phyloP scores from a whole-genome alignment of 2,888 invertebrate genomes.

The Coelinius sp. region DNA sequence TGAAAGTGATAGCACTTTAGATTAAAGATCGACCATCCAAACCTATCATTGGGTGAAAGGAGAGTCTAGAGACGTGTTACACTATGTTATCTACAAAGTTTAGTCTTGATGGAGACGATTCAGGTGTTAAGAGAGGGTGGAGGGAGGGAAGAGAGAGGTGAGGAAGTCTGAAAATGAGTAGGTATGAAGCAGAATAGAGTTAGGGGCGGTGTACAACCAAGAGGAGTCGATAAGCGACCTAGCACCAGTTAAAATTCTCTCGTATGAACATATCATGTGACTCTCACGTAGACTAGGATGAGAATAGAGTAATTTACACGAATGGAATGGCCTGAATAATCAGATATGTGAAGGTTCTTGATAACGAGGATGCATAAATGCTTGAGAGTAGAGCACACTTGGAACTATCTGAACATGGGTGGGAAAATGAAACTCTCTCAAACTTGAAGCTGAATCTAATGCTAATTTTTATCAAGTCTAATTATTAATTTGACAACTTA shows the following conservation, averaged over 20 bases:
- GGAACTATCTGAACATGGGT: neutral
- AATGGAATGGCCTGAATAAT: slow-evolving; percentile 58
- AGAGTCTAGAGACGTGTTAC: neutral
- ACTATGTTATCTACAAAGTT: neutral
- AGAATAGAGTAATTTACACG: slow-evolving; percentile 53
- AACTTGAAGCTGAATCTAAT: no score
- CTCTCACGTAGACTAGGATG: neutral
- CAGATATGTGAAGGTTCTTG: slow-evolving; percentile 58
- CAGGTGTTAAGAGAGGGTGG: neutral
- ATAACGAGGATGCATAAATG: slow-evolving; percentile 53
- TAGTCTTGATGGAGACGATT: neutral
- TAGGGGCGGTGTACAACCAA: neutral
- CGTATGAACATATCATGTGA: neutral
- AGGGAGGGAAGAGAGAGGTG: neutral
- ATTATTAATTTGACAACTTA: slow-evolving; percentile 72
- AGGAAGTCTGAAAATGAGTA: neutral
- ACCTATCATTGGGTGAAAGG: no score
- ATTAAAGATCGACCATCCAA: no score
- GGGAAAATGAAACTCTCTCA: neutral
- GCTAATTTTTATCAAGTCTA: no score
- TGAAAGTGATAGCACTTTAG: no score
- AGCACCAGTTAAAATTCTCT: neutral
- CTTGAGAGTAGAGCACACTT: slow-evolving; percentile 37
- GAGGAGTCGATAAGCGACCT: slow-evolving; percentile 9
- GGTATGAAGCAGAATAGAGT: neutral